phyloP scores from a whole-genome alignment of 1,140 invertebrate species.

The Drosophila ambigua region DNA sequence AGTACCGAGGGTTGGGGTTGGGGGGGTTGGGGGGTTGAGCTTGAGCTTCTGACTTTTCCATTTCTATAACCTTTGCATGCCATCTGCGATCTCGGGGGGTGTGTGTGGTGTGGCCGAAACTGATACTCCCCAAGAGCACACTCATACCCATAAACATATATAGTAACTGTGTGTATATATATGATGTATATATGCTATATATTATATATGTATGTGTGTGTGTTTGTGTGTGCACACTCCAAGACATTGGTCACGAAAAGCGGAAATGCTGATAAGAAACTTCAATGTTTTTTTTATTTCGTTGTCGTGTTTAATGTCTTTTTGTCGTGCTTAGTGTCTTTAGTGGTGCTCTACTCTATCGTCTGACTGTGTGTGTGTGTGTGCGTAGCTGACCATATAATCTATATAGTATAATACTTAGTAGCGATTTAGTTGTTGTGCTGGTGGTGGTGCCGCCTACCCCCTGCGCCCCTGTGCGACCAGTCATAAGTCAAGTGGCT shows the following conservation, averaged over 20 bases:
- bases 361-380: constrained; percentile 31
- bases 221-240: constrained; percentile 25
- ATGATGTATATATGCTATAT: no score
- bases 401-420: constrained; percentile 77
- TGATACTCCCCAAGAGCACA: constrained; percentile 56
- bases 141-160: neutral
- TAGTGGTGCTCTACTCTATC: constrained; percentile 44
- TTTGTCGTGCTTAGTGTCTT: constrained; percentile 83
- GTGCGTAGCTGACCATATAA: constrained; percentile 60
- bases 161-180: no score
- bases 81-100: constrained; percentile 38
- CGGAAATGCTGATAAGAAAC: constrained; percentile 83
- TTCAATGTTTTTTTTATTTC: constrained; percentile 80
- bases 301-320: constrained; percentile 84
- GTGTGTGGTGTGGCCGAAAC: constrained; percentile 49
- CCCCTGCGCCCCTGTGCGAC: no score
- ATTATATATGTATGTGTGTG: neutral
- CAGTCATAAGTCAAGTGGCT: constrained; percentile 38
- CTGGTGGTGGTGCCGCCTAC: neutral
- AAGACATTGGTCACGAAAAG: constrained; percentile 83
- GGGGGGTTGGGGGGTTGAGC: neutral
- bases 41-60: constrained; percentile 59
- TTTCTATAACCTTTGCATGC: constrained; percentile 81
- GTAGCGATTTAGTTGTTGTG: constrained; percentile 48
- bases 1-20: neutral